A percentile compares a stretch with the other conserved stretches of the same genome.
These are phyloP conservation scores for Escarpia spicata DNA, from an alignment of 2,888 invertebrate species.

Conservation along the genomic window DNA sequence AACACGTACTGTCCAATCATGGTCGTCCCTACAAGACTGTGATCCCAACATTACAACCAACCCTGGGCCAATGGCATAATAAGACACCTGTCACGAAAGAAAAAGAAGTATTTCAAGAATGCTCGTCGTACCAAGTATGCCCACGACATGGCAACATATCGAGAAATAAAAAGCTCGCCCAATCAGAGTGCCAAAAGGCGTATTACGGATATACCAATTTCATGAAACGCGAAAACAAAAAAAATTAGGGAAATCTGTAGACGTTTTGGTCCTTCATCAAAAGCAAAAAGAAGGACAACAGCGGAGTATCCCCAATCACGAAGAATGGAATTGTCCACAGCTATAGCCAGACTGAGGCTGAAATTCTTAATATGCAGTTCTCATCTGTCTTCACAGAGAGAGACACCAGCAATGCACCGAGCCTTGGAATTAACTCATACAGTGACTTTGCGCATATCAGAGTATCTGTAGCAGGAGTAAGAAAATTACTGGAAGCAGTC, in stretches of 20 bases:
- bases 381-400: not conserved
- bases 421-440: not conserved
- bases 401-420: not conserved
- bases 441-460: not conserved
- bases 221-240: not conserved
- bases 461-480: not conserved
- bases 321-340: not conserved
- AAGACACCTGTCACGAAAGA: not conserved
- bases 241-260: not conserved
- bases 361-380: not conserved
- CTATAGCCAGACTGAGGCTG: not conserved
- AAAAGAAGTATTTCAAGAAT: not conserved
- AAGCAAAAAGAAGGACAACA: not conserved
- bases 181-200: not conserved
- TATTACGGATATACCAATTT: not conserved
- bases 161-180: not conserved
- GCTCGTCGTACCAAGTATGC: not conserved
- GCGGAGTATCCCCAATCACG: not conserved
- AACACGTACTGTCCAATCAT: not conserved
- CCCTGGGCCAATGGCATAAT: not conserved
- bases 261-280: not conserved
- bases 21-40: not conserved
- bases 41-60: not conserved
- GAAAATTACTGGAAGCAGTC: no score
- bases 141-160: not conserved